These are phyloP conservation scores for Tethea ocularis DNA, from an alignment of 2,888 invertebrate genomes.

Conservation along the genomic window DNA sequence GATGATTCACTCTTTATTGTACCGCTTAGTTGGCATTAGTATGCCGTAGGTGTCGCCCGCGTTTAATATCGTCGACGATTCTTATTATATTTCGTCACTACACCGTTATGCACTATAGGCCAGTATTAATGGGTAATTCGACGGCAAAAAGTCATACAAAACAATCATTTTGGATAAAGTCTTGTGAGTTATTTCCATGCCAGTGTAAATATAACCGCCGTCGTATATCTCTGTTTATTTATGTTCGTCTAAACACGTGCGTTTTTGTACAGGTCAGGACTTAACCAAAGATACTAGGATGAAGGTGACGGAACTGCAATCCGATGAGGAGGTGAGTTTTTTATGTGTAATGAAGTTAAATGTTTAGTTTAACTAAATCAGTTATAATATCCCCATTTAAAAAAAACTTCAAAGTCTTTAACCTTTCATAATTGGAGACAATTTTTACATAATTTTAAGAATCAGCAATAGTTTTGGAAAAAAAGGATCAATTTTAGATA, in stretches of 20 bases:
- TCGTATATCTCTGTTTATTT: slow-evolving; percentile 54
- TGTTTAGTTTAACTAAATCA: too few relatives aligned
- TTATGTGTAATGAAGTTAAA: not conserved
- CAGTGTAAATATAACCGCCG: slow-evolving; percentile 38
- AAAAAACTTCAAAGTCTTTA: too few relatives aligned
- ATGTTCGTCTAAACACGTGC: slow-evolving; percentile 42
- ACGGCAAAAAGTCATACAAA: slow-evolving; percentile 56
- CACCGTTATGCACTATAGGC: slow-evolving; percentile 64
- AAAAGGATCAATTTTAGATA: too few relatives aligned
- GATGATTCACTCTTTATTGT: slow-evolving; percentile 56
- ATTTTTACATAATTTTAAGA: too few relatives aligned
- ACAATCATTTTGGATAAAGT: slow-evolving; percentile 60
- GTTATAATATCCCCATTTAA: too few relatives aligned
- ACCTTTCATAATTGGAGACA: too few relatives aligned
- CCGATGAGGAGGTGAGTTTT: slow-evolving; percentile 73
- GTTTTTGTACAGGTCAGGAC: slow-evolving; percentile 76
- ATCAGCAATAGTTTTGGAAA: too few relatives aligned
- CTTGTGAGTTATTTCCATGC: slow-evolving; percentile 67
- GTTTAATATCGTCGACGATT: slow-evolving; percentile 36
- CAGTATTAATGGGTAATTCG: slow-evolving; percentile 67
- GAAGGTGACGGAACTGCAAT: slow-evolving; percentile 74
- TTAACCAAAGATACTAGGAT: slow-evolving; percentile 80
- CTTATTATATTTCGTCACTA: slow-evolving; percentile 28
- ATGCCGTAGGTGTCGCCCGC: slow-evolving; percentile 59
- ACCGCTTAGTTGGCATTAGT: slow-evolving; percentile 69